phyloP scores from a whole-genome alignment of 2,113 vertebrate species.

The Cebus imitator region DNA sequence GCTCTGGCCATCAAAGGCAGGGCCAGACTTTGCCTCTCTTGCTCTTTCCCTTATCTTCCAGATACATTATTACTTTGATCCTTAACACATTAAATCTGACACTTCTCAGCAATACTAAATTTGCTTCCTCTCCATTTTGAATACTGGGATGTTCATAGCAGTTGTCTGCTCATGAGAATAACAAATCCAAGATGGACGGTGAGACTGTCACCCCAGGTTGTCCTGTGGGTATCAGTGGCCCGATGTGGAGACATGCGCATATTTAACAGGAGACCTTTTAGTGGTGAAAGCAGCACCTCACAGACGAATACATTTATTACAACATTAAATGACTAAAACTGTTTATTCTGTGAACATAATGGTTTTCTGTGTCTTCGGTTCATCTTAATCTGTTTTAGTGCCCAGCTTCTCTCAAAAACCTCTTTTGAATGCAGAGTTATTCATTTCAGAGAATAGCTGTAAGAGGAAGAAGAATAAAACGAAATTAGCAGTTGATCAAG shows the following conservation, averaged over 20 bases:
- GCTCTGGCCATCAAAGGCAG: constrained; percentile 17
- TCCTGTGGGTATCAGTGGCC: neutral
- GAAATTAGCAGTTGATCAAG: constrained; percentile 80
- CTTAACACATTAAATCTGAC: constrained; percentile 69
- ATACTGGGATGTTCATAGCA: neutral
- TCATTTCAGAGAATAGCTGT: constrained; percentile 64
- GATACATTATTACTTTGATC: constrained; percentile 71
- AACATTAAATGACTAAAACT: constrained; percentile 70
- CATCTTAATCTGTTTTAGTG: constrained; percentile 74
- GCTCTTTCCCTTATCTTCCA: neutral
- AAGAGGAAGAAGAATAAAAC: constrained; percentile 77
- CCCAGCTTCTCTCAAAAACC: constrained; percentile 68
- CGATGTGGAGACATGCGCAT: neutral
- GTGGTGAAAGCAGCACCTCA: constrained; percentile 36
- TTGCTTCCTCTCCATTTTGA: neutral
- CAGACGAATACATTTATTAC: constrained; percentile 49
- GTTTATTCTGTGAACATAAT: constrained; percentile 72
- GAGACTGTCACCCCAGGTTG: neutral
- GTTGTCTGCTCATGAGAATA: neutral
- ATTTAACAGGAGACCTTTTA: constrained; percentile 34
- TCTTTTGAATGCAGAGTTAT: constrained; percentile 68
- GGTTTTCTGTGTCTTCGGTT: constrained; percentile 75
- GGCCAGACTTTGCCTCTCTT: neutral
- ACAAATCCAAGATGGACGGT: neutral
- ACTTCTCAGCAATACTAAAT: constrained; percentile 65